A percentile compares a stretch with the other conserved stretches of the same genome.
Conservation (phyloP, 1,140 invertebrate species). For the Drosophila nigrodunni region DNA sequence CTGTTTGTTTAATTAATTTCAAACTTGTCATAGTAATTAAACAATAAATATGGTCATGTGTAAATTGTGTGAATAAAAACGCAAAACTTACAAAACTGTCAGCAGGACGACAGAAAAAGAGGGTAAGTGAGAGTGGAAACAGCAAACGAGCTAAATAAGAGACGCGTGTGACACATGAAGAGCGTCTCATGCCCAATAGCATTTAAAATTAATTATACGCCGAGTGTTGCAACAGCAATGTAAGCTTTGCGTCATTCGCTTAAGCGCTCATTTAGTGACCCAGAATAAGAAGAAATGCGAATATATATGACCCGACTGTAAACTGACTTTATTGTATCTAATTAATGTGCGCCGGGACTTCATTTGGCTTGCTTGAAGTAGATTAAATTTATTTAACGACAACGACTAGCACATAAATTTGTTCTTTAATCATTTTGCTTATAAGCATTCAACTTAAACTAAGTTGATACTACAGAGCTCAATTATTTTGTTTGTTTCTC, state of each 20-base stretch:
- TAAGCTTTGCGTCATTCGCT: conserved; percentile 70
- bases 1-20: conserved; percentile 60
- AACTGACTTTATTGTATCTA: conserved; percentile 53
- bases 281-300: conserved; percentile 21
- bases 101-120: conserved; percentile 27
- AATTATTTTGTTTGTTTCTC: conserved; percentile 18
- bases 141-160: conserved; percentile 6
- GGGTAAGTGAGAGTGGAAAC: conserved; percentile 1
- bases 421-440: background rate
- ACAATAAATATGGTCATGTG: conserved; percentile 68
- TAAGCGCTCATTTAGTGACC: conserved; percentile 72
- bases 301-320: conserved; percentile 3
- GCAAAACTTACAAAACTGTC: conserved; percentile 51
- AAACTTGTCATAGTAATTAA: conserved; percentile 69
- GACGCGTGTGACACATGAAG: conserved; percentile 27
- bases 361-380: conserved; percentile 32
- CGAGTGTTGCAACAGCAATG: conserved; percentile 55
- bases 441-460: background rate
- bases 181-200: conserved; percentile 53
- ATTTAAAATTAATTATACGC: conserved; percentile 82
- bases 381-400: background rate
- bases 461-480: background rate
- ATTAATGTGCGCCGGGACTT: conserved; percentile 57
- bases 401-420: background rate
- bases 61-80: conserved; percentile 44